Evolutionary conservation across 2,888 invertebrate species (phyloP).

Genomic region (Noctua pronuba): DNA sequence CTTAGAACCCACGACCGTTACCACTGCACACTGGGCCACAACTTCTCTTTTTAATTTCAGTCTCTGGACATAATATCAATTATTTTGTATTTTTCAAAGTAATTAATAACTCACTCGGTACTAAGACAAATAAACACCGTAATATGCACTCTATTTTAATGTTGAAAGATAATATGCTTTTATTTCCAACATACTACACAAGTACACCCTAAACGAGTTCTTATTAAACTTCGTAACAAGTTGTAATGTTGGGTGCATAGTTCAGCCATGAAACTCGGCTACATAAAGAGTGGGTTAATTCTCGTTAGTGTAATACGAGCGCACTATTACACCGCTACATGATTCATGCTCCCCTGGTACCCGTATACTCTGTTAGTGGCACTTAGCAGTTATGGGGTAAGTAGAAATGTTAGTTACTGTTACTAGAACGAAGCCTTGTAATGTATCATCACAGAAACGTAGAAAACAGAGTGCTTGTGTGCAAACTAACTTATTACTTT

Average conservation of each 20-base stretch:
- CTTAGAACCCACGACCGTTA: background rate
- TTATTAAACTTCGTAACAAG: slow-evolving; percentile 43
- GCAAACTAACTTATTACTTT: background rate
- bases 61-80: too few species aligned
- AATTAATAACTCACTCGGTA: background rate
- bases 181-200: slow-evolving; percentile 23
- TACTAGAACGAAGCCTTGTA: slow-evolving; percentile 1
- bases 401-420: slow-evolving; percentile 51
- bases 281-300: slow-evolving; percentile 60
- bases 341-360: slow-evolving; percentile 61
- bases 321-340: slow-evolving; percentile 56
- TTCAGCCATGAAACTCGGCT: slow-evolving; percentile 50
- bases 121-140: background rate
- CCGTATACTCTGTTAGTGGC: slow-evolving; percentile 30
- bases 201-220: slow-evolving; percentile 27
- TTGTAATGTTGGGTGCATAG: slow-evolving; percentile 52
- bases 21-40: background rate
- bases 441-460: slow-evolving; percentile 22
- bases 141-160: slow-evolving; percentile 17
- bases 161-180: slow-evolving; percentile 19
- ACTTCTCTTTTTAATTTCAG: background rate
- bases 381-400: slow-evolving; percentile 48
- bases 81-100: background rate
- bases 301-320: slow-evolving; percentile 60
- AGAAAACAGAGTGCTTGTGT: slow-evolving; percentile 3